Conservation (phyloP, 2,797 vertebrate genomes). For the Delichon dasypus region DNA sequence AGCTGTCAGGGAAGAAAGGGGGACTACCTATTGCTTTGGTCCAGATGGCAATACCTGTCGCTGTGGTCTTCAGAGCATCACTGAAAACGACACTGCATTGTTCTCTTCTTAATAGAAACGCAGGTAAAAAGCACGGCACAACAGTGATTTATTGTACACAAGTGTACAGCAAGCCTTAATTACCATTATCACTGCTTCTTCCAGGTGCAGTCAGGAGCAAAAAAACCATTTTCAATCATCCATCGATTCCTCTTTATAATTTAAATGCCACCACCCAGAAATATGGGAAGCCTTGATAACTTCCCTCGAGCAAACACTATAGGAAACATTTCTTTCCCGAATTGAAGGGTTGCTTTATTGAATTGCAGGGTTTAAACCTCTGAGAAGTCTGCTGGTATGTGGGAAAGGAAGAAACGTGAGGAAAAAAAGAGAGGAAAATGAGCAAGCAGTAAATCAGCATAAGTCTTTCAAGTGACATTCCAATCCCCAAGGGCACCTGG, state of each 20-base stretch:
- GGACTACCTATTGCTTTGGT: not conserved
- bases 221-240: not conserved
- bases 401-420: not conserved
- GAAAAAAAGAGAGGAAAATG: not conserved
- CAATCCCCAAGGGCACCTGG: not conserved
- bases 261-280: not conserved
- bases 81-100: not conserved
- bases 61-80: not conserved
- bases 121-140: not conserved
- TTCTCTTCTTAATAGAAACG: not conserved
- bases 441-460: not conserved
- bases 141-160: not conserved
- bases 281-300: not conserved
- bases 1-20: not conserved
- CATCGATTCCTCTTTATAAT: not conserved
- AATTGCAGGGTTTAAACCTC: not conserved
- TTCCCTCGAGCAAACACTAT: not conserved
- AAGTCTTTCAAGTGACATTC: not conserved
- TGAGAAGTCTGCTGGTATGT: not conserved
- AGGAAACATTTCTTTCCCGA: not conserved
- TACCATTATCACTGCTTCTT: not conserved
- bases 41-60: not conserved
- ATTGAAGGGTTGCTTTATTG: not conserved
- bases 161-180: not conserved
- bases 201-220: not conserved